Evolutionary conservation across 2,888 invertebrate species (phyloP).

Genomic region (Philhelius pedissequus): DNA sequence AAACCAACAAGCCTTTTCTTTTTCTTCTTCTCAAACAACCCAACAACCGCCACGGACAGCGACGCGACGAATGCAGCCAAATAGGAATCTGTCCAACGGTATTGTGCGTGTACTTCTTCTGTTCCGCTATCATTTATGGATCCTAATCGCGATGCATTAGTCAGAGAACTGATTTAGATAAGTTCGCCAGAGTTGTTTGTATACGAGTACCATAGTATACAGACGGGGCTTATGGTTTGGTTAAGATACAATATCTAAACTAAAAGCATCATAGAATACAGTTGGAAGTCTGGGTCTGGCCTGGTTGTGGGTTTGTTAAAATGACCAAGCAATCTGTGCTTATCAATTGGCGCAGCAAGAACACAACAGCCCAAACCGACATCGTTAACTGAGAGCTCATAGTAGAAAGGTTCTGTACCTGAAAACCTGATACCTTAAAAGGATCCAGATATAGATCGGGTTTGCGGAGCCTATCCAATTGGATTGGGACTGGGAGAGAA

Average conservation of each 20-base stretch:
- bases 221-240: neutral
- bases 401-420: conserved; percentile 57
- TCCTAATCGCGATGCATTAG: conserved; percentile 66
- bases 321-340: conserved; percentile 51
- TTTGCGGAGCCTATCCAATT: conserved; percentile 21
- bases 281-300: conserved; percentile 11
- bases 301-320: conserved; percentile 23
- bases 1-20: conserved; percentile 12
- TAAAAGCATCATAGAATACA: conserved; percentile 14
- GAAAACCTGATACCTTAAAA: conserved; percentile 60
- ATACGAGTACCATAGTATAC: neutral
- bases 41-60: neutral
- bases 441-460: conserved; percentile 50
- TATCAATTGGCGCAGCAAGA: conserved; percentile 65
- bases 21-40: neutral
- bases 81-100: conserved; percentile 61
- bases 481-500: neutral
- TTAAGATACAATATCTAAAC: neutral
- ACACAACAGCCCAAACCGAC: conserved; percentile 23
- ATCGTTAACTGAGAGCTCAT: conserved; percentile 47
- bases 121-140: conserved; percentile 63
- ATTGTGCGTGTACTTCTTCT: conserved; percentile 66
- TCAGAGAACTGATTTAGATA: conserved; percentile 67
- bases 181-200: conserved; percentile 1
- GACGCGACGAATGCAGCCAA: neutral